Conservation (phyloP, 2,888 invertebrate species). For the Euclidia mi region DNA sequence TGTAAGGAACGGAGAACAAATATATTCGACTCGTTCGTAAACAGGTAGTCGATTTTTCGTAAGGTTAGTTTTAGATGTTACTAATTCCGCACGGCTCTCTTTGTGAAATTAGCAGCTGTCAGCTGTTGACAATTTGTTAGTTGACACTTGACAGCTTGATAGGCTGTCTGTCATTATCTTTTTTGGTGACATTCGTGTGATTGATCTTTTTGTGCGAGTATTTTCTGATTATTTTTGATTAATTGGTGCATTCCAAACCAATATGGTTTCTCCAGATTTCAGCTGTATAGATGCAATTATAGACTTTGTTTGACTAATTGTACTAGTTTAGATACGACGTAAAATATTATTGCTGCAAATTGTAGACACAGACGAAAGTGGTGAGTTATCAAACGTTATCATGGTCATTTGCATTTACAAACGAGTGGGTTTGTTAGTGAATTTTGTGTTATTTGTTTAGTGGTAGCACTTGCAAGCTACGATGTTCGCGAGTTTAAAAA, state of each 20-base stretch:
- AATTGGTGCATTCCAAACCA: slow-evolving; percentile 20
- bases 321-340: slow-evolving; percentile 13
- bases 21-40: no score
- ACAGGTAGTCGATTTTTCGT: no score
- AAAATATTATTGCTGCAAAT: slow-evolving; percentile 23
- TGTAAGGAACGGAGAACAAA: no score
- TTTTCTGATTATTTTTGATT: slow-evolving; percentile 26
- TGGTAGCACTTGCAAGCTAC: slow-evolving; percentile 54
- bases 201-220: slow-evolving; percentile 40
- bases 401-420: slow-evolving; percentile 65
- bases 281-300: slow-evolving; percentile 12
- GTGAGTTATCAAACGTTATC: slow-evolving; percentile 67
- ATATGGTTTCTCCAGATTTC: slow-evolving; percentile 31
- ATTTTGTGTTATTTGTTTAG: slow-evolving; percentile 49
- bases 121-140: no score
- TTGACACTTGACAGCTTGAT: no score
- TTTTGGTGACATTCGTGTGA: slow-evolving; percentile 18
- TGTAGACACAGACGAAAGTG: slow-evolving; percentile 43
- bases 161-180: slow-evolving; percentile 27
- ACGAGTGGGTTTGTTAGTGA: slow-evolving; percentile 38
- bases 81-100: no score
- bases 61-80: no score
- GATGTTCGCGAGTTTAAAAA: slow-evolving; percentile 97
- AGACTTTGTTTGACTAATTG: slow-evolving; percentile 26
- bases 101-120: no score